Evolutionary conservation across 2,888 invertebrate species (phyloP), one percentile per base, ranked within the genome.

Genomic region (Keiferia lycopersicella): DNA sequence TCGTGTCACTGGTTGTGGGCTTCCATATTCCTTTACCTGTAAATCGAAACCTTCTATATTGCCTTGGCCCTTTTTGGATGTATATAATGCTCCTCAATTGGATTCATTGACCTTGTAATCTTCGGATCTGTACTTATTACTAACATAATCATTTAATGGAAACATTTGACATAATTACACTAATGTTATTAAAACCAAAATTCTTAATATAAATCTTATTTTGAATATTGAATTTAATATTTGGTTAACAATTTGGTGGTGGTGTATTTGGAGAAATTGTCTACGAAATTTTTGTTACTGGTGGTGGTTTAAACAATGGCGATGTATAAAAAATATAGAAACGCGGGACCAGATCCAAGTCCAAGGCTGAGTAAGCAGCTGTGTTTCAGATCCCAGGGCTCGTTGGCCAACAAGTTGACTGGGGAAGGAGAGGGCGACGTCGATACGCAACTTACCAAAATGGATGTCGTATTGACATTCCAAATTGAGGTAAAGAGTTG

Each of bases 391-490:
- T 96, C 96, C 70, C 97, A 97, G 94, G 96, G 97, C 83, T 97
- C 97, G 79, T 94, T 98, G 90, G 97, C 96, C 72, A 91, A 91
- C 84, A 97, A 98, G 92, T 93, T 98, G 88, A 99, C 99, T 86
- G 98, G 98, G 71, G 98, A 97, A 61, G 98, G 98, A 84, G 96
- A 97, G 59, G 98, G 98, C 64, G 99, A 99, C 85, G 96, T 96
- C 76, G 98, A 99, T 87, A 96, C 98, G 60, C 97, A 97, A 80
- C 94, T 99, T 68, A 98, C 98, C 71, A 99, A 99, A 94, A 95
- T 98, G 93, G 99, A 99, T 93, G 99, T 99, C 75, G 98, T 98
- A 64, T 94, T 99, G 75, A 97, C 98, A 68, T 99, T 99, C 92
- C 98, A 98, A 87, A 94, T 99, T 73, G 98, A 99, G 95, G 97